Evolutionary conservation across 2,888 invertebrate genomes (phyloP).

Genomic region (Drosophila anomelani): DNA sequence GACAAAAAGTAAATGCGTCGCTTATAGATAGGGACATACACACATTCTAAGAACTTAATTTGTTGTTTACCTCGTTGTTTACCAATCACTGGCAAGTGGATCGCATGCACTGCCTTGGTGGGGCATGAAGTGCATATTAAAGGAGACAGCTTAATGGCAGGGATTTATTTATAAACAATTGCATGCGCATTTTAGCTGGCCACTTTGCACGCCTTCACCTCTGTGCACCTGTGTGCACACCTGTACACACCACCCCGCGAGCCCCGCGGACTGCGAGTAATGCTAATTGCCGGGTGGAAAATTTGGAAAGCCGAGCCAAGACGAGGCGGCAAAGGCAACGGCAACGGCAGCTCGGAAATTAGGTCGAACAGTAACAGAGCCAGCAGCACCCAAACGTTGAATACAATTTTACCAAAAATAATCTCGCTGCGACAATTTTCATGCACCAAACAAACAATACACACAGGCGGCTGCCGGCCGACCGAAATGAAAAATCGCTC

Average conservation of each 20-base stretch:
- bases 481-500: constrained; percentile 59
- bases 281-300: constrained; percentile 30
- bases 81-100: constrained; percentile 10
- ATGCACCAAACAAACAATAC: constrained; percentile 50
- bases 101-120: constrained; percentile 11
- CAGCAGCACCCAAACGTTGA: constrained; percentile 35
- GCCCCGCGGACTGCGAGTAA: constrained; percentile 5
- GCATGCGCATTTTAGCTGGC: constrained; percentile 35
- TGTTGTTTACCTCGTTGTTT: constrained; percentile 9
- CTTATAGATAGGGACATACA: background rate
- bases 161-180: constrained; percentile 41
- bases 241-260: background rate
- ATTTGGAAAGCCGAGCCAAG: constrained; percentile 1
- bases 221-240: constrained; percentile 22
- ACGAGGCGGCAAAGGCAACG: constrained; percentile 15
- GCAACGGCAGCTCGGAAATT: constrained; percentile 50
- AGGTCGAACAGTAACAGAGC: constrained; percentile 60
- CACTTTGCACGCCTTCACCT: constrained; percentile 32
- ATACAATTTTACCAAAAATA: constrained; percentile 77
- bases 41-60: constrained; percentile 12
- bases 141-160: constrained; percentile 27
- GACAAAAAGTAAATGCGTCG: too few relatives aligned
- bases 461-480: background rate
- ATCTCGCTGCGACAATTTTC: constrained; percentile 71
- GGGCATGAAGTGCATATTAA: constrained; percentile 33